Conservation (phyloP, 2,113 vertebrate genomes). For the Glaucomys volans region DNA sequence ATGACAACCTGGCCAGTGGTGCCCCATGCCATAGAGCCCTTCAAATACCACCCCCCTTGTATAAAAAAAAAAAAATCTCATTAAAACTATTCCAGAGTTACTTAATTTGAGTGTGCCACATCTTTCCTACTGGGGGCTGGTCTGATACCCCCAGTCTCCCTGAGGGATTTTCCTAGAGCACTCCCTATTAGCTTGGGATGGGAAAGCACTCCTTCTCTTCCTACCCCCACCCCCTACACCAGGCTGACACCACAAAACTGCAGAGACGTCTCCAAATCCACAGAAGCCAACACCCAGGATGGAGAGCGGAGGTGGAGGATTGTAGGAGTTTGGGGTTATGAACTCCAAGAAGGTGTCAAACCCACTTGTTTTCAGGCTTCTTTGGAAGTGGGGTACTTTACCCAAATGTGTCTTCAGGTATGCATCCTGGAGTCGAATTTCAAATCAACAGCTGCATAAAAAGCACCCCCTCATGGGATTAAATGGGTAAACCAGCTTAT, state of each 20-base stretch:
- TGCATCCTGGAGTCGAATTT: slow-evolving; percentile 51
- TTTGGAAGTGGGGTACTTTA: neutral
- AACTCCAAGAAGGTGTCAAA: neutral
- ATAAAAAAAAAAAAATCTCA: neutral
- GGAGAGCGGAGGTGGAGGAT: neutral
- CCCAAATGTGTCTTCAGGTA: neutral
- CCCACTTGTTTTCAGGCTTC: neutral
- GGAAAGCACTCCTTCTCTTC: neutral
- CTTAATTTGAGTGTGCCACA: neutral
- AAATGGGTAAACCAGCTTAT: neutral
- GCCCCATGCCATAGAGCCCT: neutral
- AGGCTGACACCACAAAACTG: neutral
- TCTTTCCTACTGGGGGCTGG: neutral
- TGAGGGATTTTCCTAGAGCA: neutral
- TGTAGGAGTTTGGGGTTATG: neutral
- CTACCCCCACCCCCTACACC: neutral
- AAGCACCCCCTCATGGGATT: neutral
- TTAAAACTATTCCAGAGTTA: neutral
- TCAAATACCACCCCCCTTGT: neutral
- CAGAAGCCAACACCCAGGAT: accelerated
- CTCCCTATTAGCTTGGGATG: neutral
- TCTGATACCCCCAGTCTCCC: neutral
- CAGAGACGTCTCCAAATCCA: neutral
- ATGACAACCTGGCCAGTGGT: neutral
- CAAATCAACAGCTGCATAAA: slow-evolving; percentile 50